Evolutionary conservation across 2,888 invertebrate species (phyloP).

Genomic region (Mythimna impura): DNA sequence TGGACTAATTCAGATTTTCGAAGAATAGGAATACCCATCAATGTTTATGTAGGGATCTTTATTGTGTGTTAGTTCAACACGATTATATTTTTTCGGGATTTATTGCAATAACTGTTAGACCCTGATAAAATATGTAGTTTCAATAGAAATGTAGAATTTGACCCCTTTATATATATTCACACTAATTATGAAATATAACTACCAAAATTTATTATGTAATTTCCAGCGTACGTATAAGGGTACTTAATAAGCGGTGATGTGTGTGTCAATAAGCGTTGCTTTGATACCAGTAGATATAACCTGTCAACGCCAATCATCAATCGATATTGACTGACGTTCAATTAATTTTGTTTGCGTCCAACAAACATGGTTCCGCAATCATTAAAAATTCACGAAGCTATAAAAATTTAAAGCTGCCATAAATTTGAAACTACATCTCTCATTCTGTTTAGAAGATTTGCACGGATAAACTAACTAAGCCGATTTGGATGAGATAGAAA

Average conservation of each 20-base stretch:
- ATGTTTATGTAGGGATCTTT: neutral
- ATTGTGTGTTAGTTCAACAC: too few species aligned
- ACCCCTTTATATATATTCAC: too few species aligned
- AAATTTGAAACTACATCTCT: conserved; percentile 29
- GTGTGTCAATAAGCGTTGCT: neutral
- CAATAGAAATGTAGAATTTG: too few species aligned
- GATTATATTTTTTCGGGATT: too few species aligned
- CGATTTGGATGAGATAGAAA: conserved; percentile 48
- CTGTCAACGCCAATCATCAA: conserved; percentile 14
- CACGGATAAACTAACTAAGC: conserved; percentile 46
- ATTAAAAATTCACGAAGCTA: neutral
- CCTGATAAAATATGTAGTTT: too few species aligned
- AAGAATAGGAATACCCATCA: neutral
- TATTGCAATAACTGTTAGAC: neutral
- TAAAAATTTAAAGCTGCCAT: neutral
- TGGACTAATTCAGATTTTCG: neutral
- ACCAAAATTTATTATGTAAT: neutral
- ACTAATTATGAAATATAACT: neutral
- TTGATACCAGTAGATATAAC: neutral
- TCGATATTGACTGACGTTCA: conserved; percentile 33
- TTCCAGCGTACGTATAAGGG: neutral
- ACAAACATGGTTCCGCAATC: neutral
- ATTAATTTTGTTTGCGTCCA: conserved; percentile 40
- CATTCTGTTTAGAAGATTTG: conserved; percentile 1
- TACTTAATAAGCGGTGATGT: neutral